A percentile compares a stretch with the other conserved stretches of the same genome.
Evolutionary conservation across 2,888 invertebrate genomes (phyloP).

Genomic region (Apamea sordens): DNA sequence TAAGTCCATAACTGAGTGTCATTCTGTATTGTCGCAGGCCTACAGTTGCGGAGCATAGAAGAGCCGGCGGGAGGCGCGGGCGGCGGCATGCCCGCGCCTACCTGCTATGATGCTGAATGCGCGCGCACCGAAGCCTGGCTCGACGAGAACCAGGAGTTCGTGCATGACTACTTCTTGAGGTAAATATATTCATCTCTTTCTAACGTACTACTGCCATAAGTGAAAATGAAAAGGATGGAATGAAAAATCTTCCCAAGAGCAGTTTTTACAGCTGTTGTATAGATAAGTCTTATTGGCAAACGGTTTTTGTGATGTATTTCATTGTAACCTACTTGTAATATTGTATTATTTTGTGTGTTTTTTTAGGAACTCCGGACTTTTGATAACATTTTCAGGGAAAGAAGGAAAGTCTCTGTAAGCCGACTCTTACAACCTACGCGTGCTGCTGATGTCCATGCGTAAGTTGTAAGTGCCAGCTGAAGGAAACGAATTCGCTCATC

Average conservation of each 20-base stretch:
- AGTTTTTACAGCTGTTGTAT: neutral
- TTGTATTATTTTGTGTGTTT: neutral
- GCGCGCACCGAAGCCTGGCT: conserved; percentile 98
- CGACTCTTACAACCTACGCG: conserved; percentile 51
- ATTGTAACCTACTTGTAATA: neutral
- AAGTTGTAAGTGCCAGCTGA: conserved; percentile 52
- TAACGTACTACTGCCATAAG: neutral
- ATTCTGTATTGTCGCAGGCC: conserved; percentile 91
- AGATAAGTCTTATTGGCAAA: neutral
- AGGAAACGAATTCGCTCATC: conserved; percentile 12
- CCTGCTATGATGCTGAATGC: conserved; percentile 95
- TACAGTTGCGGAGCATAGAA: conserved; percentile 96
- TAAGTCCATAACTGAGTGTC: conserved; percentile 55
- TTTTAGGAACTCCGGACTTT: neutral
- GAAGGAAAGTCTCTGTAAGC: conserved; percentile 25
- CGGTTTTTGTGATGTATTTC: neutral
- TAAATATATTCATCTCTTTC: conserved; percentile 76
- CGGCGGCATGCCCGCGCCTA: conserved; percentile 92
- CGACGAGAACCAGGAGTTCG: conserved; percentile 98
- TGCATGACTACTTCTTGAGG: conserved; percentile 98
- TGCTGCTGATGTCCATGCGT: conserved; percentile 30
- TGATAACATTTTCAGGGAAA: neutral
- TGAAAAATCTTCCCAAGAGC: neutral
- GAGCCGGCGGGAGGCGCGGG: conserved; percentile 93
- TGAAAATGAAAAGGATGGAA: neutral